Evolutionary conservation across 2,113 vertebrate species (phyloP).

Genomic region (Cyrtonyx montezumae): DNA sequence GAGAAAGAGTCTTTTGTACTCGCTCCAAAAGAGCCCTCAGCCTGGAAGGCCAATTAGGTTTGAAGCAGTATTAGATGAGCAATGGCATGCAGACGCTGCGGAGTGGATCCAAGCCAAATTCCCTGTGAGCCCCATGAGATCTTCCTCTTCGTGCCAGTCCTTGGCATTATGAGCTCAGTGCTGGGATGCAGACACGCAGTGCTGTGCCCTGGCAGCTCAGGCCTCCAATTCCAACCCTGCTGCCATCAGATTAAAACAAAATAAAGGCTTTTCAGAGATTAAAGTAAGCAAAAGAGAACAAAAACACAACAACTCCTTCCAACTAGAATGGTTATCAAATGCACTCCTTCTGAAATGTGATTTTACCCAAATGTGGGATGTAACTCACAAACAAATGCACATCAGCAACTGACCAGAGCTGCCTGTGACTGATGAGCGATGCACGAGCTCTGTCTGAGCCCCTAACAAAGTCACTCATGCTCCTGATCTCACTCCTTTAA

Average conservation of each 20-base stretch:
- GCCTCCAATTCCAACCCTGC: background rate
- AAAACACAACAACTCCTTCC: background rate
- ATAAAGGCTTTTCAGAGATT: background rate
- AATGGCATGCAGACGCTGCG: background rate
- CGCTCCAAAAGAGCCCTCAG: background rate
- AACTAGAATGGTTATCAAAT: background rate
- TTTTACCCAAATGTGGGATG: background rate
- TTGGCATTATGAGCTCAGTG: background rate
- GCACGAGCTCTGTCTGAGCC: background rate
- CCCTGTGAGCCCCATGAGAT: background rate
- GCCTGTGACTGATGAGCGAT: background rate
- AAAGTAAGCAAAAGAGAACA: background rate
- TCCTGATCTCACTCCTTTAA: background rate
- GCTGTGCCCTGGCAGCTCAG: accelerated
- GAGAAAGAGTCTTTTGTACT: background rate
- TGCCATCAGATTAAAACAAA: background rate
- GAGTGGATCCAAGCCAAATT: background rate
- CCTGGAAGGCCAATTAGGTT: background rate
- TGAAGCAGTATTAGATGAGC: background rate
- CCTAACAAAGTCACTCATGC: background rate
- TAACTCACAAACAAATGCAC: accelerated
- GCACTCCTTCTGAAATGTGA: background rate
- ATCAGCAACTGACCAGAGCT: background rate
- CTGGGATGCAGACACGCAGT: background rate
- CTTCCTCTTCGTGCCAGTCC: background rate